These are phyloP conservation scores for Aphrocallistes beatrix DNA, from an alignment of 37 sponge, comb jelly and placozoan genomes.

Conservation along the genomic window DNA sequence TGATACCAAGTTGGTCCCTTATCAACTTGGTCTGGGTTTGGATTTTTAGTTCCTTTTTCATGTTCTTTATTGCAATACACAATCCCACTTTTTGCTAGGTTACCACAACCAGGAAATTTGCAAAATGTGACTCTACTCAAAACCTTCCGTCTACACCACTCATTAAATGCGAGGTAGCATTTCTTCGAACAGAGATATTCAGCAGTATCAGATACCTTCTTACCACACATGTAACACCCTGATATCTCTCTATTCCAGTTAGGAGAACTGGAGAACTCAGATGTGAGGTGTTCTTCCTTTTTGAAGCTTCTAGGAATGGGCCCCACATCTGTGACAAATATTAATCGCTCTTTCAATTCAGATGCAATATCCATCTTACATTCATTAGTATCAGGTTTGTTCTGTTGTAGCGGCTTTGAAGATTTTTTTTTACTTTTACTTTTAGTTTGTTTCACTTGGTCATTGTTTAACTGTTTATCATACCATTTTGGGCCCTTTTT, in stretches of 20 bases:
- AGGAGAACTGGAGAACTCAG: neutral
- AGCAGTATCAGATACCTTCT: neutral
- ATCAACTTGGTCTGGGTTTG: too few species aligned
- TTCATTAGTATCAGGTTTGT: too few species aligned
- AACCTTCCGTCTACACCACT: neutral
- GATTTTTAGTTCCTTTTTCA: too few species aligned
- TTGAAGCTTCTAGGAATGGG: neutral
- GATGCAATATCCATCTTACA: neutral
- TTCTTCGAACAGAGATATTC: neutral
- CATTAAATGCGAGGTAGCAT: neutral
- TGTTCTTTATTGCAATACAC: neutral
- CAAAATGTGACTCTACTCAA: neutral
- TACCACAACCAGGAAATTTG: neutral
- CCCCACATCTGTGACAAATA: neutral
- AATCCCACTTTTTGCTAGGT: neutral
- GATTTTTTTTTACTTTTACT: too few species aligned
- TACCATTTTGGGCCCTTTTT: too few species aligned
- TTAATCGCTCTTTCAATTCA: neutral
- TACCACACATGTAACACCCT: neutral
- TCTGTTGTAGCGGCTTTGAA: too few species aligned
- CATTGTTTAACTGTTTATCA: too few species aligned
- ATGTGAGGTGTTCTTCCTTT: neutral
- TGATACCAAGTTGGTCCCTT: too few species aligned
- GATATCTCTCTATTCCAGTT: neutral
- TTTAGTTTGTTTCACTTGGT: too few species aligned